These are phyloP conservation scores for Probaryconus sp. DNA, from an alignment of 1,140 invertebrate species.

Conservation along the genomic window DNA sequence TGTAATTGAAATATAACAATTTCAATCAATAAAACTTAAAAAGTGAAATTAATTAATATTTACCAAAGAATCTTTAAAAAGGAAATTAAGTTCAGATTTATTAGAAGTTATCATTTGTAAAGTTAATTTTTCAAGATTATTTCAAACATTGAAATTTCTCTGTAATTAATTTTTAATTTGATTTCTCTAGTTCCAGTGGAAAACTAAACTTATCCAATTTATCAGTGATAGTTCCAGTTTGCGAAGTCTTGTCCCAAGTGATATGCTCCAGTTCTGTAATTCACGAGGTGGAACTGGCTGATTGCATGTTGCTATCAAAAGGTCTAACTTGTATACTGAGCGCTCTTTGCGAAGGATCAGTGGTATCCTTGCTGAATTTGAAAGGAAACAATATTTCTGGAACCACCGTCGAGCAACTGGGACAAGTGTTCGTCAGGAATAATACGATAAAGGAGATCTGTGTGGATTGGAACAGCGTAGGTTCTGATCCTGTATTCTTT, in stretches of 20 bases:
- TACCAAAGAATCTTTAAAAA: no score
- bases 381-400: constrained; percentile 76
- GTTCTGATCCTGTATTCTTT: constrained; percentile 68
- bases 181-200: constrained; percentile 64
- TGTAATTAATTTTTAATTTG: not conserved
- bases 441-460: constrained; percentile 69
- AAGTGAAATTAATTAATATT: no score
- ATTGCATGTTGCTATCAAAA: constrained; percentile 72
- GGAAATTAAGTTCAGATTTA: no score
- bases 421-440: constrained; percentile 69
- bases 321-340: constrained; percentile 65
- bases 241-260: constrained; percentile 68
- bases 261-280: constrained; percentile 70
- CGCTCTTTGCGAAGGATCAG: constrained; percentile 69
- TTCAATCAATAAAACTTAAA: no score
- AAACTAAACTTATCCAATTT: constrained; percentile 63
- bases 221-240: constrained; percentile 70
- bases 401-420: constrained; percentile 65
- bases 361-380: constrained; percentile 68
- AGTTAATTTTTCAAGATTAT: constrained; percentile 8
- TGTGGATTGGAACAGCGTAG: constrained; percentile 75
- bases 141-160: not conserved
- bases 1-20: no score
- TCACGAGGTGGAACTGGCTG: constrained; percentile 65
- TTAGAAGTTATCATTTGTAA: not conserved